Evolutionary conservation across 2,888 invertebrate genomes (phyloP), one percentile per base, ranked within the genome.

Genomic region (Andrena hattorfiana): DNA sequence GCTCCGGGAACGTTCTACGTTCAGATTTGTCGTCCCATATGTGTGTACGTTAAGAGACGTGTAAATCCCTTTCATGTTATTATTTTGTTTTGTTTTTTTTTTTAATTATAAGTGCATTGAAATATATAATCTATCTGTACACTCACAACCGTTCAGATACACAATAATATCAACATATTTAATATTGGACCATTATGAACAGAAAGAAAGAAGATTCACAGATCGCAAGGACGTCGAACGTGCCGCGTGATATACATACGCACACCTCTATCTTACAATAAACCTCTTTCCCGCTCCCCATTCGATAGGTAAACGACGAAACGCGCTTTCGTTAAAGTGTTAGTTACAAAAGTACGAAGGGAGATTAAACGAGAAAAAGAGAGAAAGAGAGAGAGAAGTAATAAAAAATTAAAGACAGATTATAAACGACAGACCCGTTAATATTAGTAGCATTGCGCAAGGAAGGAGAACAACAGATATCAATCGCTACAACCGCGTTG

Each of bases 151-250:
- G 91, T 92, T 92, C 92, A 92, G 84, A 92, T 92, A 92, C 91
- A 91, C 87, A 92, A 93, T 93, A 92, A 92, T 92, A 92, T 92
- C 89, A 92, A 93, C 90, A 93, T 92, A 92, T 92, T 92, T 90
- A 92, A 93, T 92, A 92, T 91, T 90, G 92, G 91, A 92, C 91
- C 87, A 89, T 85, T 86, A 81, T 83, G 64, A 79, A 80, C 56
- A 48, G 66, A 68, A 54, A 59, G 72, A 79, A 78, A 62, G 42
- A 42, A 42, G 51, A 78, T 72, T 78, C 51, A 72, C 62, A 80
- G 59, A 78, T 78, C 51, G 51, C 60, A 23, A 70, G n/a, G 66
- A 81, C 48, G 78, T 28, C 26, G 5, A 72, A 76, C 67, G 26
- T 70, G 63, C 63, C 63, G 48, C 74, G 51, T 81, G 78, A 75